These are phyloP conservation scores for Sphinx pinastri DNA, from an alignment of 2,888 invertebrate species.

Conservation along the genomic window DNA sequence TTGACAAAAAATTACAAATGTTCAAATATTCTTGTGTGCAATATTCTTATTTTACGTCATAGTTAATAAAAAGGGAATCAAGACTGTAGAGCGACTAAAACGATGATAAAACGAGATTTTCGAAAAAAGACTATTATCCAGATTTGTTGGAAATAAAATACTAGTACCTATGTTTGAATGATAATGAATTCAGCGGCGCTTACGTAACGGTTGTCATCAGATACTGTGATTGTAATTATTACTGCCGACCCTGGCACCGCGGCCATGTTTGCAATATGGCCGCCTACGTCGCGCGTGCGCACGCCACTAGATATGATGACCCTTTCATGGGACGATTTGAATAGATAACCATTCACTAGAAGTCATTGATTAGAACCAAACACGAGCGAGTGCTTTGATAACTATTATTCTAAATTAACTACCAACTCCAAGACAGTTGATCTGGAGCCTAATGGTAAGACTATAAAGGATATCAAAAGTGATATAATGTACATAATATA, in stretches of 20 bases:
- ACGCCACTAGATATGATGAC: constrained; percentile 34
- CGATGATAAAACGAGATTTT: neutral
- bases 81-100: neutral
- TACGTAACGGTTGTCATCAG: constrained; percentile 53
- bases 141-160: neutral
- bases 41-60: no score
- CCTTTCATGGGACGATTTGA: constrained; percentile 8
- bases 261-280: constrained; percentile 55
- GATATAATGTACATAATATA: no score
- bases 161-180: neutral
- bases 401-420: no score
- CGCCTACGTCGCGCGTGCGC: constrained; percentile 45
- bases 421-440: no score
- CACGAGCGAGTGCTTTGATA: no score
- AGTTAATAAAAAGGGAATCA: no score
- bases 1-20: no score
- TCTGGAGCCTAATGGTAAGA: no score
- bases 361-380: no score
- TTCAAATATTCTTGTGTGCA: no score
- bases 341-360: neutral
- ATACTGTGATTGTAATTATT: constrained; percentile 51
- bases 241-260: constrained; percentile 53
- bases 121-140: neutral
- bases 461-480: no score
- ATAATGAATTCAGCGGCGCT: constrained; percentile 36